Conservation (phyloP, 2,888 invertebrate genomes). For the Metalampra italica region DNA sequence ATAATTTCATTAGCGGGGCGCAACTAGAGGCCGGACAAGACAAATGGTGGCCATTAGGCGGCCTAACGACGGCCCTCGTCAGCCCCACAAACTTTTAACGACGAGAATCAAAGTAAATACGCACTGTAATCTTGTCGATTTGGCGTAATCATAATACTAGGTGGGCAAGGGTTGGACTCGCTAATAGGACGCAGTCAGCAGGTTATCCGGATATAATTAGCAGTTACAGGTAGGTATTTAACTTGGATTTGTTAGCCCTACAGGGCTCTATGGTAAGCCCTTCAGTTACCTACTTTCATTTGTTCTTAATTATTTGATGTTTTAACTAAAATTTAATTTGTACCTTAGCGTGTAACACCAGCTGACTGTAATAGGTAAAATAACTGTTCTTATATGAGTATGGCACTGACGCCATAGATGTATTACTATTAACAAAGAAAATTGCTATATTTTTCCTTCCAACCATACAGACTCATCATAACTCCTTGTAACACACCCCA, state of each 20-base stretch:
- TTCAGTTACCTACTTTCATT: too few relatives aligned
- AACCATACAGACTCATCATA: slow-evolving; percentile 30
- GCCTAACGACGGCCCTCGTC: slow-evolving; percentile 75
- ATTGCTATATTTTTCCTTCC: not conserved
- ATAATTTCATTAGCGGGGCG: slow-evolving; percentile 79
- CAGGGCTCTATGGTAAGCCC: too few relatives aligned
- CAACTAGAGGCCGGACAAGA: slow-evolving; percentile 78
- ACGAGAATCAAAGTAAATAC: slow-evolving; percentile 79
- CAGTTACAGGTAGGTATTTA: slow-evolving; percentile 2
- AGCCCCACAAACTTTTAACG: slow-evolving; percentile 76
- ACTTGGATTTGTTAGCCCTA: slow-evolving; percentile 5
- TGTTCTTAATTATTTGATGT: too few relatives aligned
- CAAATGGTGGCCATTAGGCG: slow-evolving; percentile 78
- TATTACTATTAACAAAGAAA: not conserved
- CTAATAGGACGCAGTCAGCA: slow-evolving; percentile 56
- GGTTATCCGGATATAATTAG: slow-evolving; percentile 48
- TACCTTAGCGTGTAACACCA: too few relatives aligned
- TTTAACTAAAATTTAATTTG: too few relatives aligned
- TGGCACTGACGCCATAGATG: not conserved
- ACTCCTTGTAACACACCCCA: slow-evolving; percentile 39
- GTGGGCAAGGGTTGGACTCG: slow-evolving; percentile 54
- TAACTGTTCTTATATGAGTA: too few relatives aligned
- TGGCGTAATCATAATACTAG: slow-evolving; percentile 67
- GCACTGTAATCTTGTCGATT: slow-evolving; percentile 75
- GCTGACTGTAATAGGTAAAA: too few relatives aligned